These are phyloP conservation scores for Pogonocherus hispidulus DNA, from an alignment of 2,888 invertebrate species.

Conservation along the genomic window DNA sequence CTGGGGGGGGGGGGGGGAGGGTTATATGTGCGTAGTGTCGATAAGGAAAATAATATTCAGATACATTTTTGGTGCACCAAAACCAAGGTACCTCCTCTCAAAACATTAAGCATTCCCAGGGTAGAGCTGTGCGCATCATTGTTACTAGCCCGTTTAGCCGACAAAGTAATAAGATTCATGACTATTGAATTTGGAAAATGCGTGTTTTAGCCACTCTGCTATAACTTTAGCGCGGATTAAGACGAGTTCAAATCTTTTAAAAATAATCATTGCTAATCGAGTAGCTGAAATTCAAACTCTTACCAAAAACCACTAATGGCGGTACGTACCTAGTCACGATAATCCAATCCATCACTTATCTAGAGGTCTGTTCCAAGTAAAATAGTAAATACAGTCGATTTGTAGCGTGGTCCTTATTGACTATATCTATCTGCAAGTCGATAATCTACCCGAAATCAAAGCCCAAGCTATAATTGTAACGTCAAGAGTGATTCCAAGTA, in stretches of 20 bases:
- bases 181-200: neutral
- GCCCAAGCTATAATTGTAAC: neutral
- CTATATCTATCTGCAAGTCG: neutral
- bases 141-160: too few relatives aligned
- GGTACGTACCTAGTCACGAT: neutral
- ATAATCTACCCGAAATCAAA: too few relatives aligned
- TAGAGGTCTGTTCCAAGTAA: neutral
- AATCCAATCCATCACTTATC: neutral
- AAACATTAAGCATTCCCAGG: neutral
- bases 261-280: neutral
- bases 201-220: neutral
- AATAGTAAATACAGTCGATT: neutral
- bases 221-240: neutral
- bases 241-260: neutral
- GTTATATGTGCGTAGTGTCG: neutral
- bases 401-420: neutral
- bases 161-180: neutral
- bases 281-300: neutral
- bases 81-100: neutral
- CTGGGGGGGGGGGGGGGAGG: neutral
- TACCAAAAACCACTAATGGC: neutral
- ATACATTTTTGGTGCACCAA: neutral
- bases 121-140: too few relatives aligned
- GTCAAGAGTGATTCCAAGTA: neutral
- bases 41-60: neutral